Percentiles rank a stretch among this genome's conserved stretches.
Evolutionary conservation across 2,888 invertebrate genomes (phyloP).

Genomic region (Cremastobaeus sp.): DNA sequence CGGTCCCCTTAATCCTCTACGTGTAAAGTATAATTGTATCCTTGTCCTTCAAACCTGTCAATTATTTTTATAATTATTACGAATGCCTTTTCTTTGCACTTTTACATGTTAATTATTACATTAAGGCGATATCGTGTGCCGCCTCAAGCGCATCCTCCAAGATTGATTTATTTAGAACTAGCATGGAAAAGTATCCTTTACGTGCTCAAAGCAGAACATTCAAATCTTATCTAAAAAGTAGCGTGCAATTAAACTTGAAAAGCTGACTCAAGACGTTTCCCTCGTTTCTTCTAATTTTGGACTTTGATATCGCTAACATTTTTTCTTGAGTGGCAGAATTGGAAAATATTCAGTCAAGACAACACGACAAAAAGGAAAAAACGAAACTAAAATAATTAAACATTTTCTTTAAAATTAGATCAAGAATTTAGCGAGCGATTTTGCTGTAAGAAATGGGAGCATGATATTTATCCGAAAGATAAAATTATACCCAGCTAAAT

Average conservation of each 20-base stretch:
- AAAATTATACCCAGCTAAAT: too few species aligned
- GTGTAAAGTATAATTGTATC: slow-evolving; percentile 46
- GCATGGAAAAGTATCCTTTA: background rate
- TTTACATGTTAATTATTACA: slow-evolving; percentile 9
- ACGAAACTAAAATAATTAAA: background rate
- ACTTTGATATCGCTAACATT: background rate
- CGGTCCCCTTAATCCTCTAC: slow-evolving; percentile 51
- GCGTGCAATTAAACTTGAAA: too few species aligned
- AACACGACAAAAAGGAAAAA: background rate
- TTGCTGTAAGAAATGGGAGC: too few species aligned
- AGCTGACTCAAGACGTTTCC: too few species aligned
- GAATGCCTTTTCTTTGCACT: slow-evolving; percentile 15
- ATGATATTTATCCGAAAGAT: too few species aligned
- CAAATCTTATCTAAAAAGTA: too few species aligned
- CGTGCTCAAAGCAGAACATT: too few species aligned
- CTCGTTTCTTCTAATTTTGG: too few species aligned
- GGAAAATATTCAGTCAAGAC: background rate
- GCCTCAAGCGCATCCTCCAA: background rate
- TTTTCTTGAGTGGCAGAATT: background rate
- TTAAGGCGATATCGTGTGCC: background rate
- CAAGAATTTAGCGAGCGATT: background rate
- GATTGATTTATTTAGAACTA: background rate
- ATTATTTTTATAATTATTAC: slow-evolving; percentile 39
- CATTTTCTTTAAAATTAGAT: background rate
- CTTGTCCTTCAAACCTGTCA: slow-evolving; percentile 32